Evolutionary conservation across 2,797 vertebrate genomes (phyloP).

Genomic region (Pangasius sanitwongsei): DNA sequence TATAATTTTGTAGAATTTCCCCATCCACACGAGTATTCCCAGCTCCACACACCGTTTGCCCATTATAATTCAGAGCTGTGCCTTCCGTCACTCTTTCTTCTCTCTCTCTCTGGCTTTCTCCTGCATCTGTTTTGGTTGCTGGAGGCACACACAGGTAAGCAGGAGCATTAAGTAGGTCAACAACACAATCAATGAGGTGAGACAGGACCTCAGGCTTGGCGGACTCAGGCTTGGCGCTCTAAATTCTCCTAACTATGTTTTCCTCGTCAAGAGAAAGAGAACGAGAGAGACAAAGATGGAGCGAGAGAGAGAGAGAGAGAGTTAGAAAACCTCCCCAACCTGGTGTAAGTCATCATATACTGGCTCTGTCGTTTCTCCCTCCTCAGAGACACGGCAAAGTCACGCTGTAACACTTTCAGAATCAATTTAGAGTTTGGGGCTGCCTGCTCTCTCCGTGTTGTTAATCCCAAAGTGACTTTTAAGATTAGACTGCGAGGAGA

Average conservation of each 20-base stretch:
- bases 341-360: constrained; percentile 30
- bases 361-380: constrained; percentile 12
- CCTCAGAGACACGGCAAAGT: constrained; percentile 45
- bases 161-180: constrained; percentile 50
- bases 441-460: constrained; percentile 68
- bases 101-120: constrained; percentile 16
- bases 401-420: constrained; percentile 65
- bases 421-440: constrained; percentile 72
- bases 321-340: constrained; percentile 21
- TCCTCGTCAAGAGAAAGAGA: constrained; percentile 61
- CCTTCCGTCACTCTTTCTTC: neutral
- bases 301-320: constrained; percentile 55
- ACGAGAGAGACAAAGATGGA: constrained; percentile 64
- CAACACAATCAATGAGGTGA: constrained; percentile 49
- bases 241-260: constrained; percentile 50
- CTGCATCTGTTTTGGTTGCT: constrained; percentile 34
- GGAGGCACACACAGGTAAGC: constrained; percentile 49
- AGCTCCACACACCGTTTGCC: neutral
- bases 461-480: constrained; percentile 75
- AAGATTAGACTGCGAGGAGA: constrained; percentile 66
- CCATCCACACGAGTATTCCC: constrained; percentile 25
- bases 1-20: constrained; percentile 27
- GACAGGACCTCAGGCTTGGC: constrained; percentile 24
- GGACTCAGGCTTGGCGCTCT: constrained; percentile 20
- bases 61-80: constrained; percentile 31